These are phyloP conservation scores for Abrostola triplasia DNA, from an alignment of 2,888 invertebrate genomes.

Conservation along the genomic window DNA sequence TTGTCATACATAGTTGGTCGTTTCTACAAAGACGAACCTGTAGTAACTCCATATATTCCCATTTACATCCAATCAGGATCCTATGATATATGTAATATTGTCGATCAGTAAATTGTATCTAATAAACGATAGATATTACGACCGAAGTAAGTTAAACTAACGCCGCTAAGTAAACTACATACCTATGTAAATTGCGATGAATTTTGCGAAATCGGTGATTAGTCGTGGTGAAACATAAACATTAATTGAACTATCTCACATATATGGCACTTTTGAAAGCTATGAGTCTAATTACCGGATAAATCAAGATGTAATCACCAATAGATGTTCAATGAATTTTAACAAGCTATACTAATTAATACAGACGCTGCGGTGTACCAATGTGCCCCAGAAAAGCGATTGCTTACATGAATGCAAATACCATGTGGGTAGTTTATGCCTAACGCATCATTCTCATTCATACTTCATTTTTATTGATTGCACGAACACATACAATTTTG, in stretches of 20 bases:
- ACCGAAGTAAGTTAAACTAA: no score
- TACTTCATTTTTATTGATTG: constrained; percentile 19
- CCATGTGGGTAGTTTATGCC: background rate
- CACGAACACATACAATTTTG: constrained; percentile 14
- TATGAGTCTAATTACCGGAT: constrained; percentile 3
- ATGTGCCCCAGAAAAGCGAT: background rate
- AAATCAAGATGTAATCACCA: background rate
- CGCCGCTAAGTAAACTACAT: no score
- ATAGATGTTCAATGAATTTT: constrained; percentile 2
- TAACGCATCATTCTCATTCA: constrained; percentile 15
- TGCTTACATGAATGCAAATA: background rate
- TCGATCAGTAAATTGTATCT: no score
- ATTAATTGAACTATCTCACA: background rate
- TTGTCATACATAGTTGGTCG: no score
- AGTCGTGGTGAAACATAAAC: background rate
- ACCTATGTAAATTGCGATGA: background rate
- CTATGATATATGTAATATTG: no score
- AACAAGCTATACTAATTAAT: constrained; percentile 2
- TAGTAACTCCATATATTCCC: no score
- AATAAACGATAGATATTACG: no score
- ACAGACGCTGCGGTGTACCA: background rate
- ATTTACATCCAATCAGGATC: no score
- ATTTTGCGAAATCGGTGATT: background rate
- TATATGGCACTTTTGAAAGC: background rate
- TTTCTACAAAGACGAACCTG: no score